A percentile compares a stretch with the other conserved stretches of the same genome.
Conservation (phyloP, 2,888 invertebrate species). For the Prosopocoilus inquinatus region DNA sequence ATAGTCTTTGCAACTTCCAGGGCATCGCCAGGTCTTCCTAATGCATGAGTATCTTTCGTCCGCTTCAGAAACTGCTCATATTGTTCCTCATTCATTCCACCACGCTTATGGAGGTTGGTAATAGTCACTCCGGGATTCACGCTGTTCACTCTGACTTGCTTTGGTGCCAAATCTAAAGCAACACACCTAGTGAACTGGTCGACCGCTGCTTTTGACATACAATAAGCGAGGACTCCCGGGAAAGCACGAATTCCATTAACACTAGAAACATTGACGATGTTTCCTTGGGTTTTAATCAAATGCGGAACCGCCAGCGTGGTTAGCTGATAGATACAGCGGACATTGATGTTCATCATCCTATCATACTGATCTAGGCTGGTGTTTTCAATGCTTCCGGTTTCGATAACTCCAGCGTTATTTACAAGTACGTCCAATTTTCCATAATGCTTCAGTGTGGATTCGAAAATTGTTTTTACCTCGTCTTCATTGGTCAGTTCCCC, state of each 20-base stretch:
- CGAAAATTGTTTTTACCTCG: constrained; percentile 70
- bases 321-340: constrained; percentile 76
- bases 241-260: constrained; percentile 90
- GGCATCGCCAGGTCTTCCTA: constrained; percentile 81
- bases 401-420: constrained; percentile 87
- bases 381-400: constrained; percentile 79
- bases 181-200: constrained; percentile 94
- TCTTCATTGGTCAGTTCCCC: constrained; percentile 74
- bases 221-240: constrained; percentile 86
- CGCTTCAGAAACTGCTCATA: constrained; percentile 83
- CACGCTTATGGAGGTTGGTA: constrained; percentile 83
- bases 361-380: constrained; percentile 87
- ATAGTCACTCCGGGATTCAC: constrained; percentile 92
- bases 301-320: constrained; percentile 88
- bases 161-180: constrained; percentile 80
- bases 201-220: constrained; percentile 88
- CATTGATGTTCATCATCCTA: constrained; percentile 84
- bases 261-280: constrained; percentile 93
- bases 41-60: constrained; percentile 84
- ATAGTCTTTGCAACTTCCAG: constrained; percentile 89
- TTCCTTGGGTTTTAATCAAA: constrained; percentile 80
- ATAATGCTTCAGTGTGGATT: constrained; percentile 70
- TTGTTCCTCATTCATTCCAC: constrained; percentile 79
- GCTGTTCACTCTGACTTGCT: constrained; percentile 84
- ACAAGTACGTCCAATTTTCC: constrained; percentile 79